Evolutionary conservation across 2,113 vertebrate species (phyloP).

Genomic region (Erythrocercus mccallii): DNA sequence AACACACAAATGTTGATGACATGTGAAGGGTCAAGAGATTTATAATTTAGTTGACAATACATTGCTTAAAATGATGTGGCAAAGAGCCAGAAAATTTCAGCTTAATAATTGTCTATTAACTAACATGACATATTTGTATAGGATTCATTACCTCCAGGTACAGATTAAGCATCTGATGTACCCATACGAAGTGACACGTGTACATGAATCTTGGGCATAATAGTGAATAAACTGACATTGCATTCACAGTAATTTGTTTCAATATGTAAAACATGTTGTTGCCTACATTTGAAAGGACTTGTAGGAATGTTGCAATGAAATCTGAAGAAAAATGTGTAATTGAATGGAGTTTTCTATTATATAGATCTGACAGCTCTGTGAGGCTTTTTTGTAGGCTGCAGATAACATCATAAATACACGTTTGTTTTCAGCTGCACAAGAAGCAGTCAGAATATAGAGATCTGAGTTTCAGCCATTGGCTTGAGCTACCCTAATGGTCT

Average conservation of each 20-base stretch:
- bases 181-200: conserved; percentile 49
- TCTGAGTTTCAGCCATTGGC: background rate
- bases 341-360: background rate
- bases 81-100: conserved; percentile 69
- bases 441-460: background rate
- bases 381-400: background rate
- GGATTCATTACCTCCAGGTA: conserved; percentile 71
- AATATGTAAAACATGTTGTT: conserved; percentile 63
- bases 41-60: conserved; percentile 65
- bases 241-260: conserved; percentile 61
- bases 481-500: background rate
- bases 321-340: background rate
- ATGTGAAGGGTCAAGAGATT: conserved; percentile 70
- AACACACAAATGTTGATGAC: conserved; percentile 56
- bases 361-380: background rate
- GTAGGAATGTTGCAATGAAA: conserved; percentile 45
- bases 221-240: conserved; percentile 58
- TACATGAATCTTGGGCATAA: conserved; percentile 62
- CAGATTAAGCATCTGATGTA: conserved; percentile 68
- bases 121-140: conserved; percentile 68
- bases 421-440: background rate
- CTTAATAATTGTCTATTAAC: conserved; percentile 72
- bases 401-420: conserved; percentile 7
- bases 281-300: conserved; percentile 47
- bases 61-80: conserved; percentile 67